Base-by-base conservation (phyloP, 2,888 invertebrate species). In the Halictus quadricinctus region DNA sequence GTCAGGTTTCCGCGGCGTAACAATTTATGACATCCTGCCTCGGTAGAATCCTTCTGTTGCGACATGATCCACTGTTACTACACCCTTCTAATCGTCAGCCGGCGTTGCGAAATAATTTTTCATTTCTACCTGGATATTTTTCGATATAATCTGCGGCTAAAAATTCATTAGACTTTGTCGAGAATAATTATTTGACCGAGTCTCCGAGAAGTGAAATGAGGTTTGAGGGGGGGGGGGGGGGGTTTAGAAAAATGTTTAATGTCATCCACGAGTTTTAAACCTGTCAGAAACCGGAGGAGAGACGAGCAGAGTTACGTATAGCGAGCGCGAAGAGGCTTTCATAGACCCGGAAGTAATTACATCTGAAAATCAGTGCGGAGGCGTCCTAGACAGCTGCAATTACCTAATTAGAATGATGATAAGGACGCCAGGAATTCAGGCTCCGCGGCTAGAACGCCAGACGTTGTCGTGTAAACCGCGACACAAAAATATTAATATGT, bases 401-500 rank as follows among this genome's bases (percentile, higher is more conserved):
- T 87, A 83, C 80, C 78, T 86, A 83, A 83, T 86, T 85, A 86
- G 80, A 66, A 81, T 86, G 85, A 73, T 85, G 85, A 86, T 77
- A 66, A 81, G 73, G 48, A 46, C 72, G 60, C 60, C 46, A 43
- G 60, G 72, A 72, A 72, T n/a, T 60, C 48, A 66, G 73, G n/a
- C 29, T 64, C 73, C 29, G 79, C 29, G 48, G 48, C 48, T n/a
- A 46, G 43, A 48, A 18, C 69, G n/a, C 25, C 48, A 41, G 29
- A 50, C 36, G 50, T 25, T 41, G 21, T 21, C 41, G 21, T 4
- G 41, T 8, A 41, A 3, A 41, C 8, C 36, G 21, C 12, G 69
- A 41, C 36, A 1, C n/a, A 18, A 36, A 25, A 66, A 10, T 66
- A 36, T 66, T 66, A 66, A 21, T 10, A 1, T 54, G 54, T 54